Evolutionary conservation across 2,888 invertebrate species (phyloP).

Genomic region (Lottia gigantea): DNA sequence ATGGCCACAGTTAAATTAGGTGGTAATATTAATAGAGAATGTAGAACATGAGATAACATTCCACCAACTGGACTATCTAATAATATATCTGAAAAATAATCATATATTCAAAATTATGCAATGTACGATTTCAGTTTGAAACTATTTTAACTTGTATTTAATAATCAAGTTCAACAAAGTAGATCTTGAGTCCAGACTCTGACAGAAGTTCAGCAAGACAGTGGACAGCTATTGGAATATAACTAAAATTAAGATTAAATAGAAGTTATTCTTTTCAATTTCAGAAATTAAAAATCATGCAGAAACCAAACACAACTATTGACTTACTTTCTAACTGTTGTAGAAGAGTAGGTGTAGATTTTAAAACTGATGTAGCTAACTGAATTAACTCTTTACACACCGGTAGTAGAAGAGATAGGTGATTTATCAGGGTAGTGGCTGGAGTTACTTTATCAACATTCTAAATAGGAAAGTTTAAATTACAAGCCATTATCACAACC

Average conservation of each 20-base stretch:
- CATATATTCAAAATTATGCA: not conserved
- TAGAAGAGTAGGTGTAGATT: not conserved
- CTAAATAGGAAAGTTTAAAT: not conserved
- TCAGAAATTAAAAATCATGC: too few relatives aligned
- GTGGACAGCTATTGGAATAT: too few relatives aligned
- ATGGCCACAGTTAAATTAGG: slow-evolving; percentile 65
- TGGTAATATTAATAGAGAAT: slow-evolving; percentile 73
- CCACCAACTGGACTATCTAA: slow-evolving; percentile 73
- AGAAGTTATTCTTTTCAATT: too few relatives aligned
- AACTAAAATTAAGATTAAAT: too few relatives aligned
- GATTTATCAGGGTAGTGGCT: slow-evolving; percentile 43
- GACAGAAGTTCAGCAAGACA: too few relatives aligned
- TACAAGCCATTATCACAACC: too few relatives aligned
- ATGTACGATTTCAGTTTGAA: too few relatives aligned
- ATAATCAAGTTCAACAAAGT: too few relatives aligned
- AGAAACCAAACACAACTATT: too few relatives aligned
- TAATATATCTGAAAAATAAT: slow-evolving; percentile 68
- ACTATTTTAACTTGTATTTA: too few relatives aligned
- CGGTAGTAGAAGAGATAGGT: slow-evolving; percentile 63
- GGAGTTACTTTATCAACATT: slow-evolving; percentile 45
- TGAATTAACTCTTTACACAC: slow-evolving; percentile 56
- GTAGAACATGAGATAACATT: slow-evolving; percentile 73
- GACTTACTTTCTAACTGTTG: slow-evolving; percentile 7
- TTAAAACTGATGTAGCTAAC: slow-evolving; percentile 35
- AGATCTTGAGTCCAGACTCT: too few relatives aligned